These are phyloP conservation scores for Propithecus perrieri DNA, from an alignment of 2,797 vertebrate species.

Conservation along the genomic window DNA sequence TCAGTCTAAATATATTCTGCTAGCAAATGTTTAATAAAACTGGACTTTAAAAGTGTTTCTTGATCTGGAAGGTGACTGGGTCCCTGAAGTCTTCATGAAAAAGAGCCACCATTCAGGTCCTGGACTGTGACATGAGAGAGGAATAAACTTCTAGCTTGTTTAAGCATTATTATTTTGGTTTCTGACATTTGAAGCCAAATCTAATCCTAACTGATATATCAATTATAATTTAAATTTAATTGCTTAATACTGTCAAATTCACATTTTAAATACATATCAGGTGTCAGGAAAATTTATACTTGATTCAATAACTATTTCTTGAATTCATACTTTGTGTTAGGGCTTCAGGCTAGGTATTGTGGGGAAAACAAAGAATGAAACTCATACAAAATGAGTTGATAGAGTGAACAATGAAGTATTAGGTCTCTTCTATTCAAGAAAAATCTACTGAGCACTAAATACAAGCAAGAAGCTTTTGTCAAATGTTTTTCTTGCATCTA, in stretches of 20 bases:
- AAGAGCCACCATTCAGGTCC: background rate
- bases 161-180: conserved; percentile 35
- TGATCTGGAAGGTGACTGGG: background rate
- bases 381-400: background rate
- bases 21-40: conserved; percentile 28
- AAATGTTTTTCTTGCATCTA: too few relatives aligned
- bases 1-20: background rate
- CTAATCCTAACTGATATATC: background rate
- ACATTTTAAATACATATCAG: background rate
- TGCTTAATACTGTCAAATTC: conserved; percentile 7
- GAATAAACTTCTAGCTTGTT: background rate
- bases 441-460: background rate
- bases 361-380: background rate
- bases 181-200: conserved; percentile 16
- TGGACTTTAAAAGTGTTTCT: conserved; percentile 24
- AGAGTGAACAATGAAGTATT: background rate
- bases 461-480: background rate
- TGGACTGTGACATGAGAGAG: background rate
- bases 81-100: background rate
- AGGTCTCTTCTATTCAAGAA: background rate
- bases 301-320: conserved; percentile 1
- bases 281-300: conserved; percentile 33
- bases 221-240: conserved; percentile 32
- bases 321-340: background rate
- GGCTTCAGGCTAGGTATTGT: background rate